phyloP scores from a whole-genome alignment of 2,888 invertebrate species.

The Ptychoptera albimana region DNA sequence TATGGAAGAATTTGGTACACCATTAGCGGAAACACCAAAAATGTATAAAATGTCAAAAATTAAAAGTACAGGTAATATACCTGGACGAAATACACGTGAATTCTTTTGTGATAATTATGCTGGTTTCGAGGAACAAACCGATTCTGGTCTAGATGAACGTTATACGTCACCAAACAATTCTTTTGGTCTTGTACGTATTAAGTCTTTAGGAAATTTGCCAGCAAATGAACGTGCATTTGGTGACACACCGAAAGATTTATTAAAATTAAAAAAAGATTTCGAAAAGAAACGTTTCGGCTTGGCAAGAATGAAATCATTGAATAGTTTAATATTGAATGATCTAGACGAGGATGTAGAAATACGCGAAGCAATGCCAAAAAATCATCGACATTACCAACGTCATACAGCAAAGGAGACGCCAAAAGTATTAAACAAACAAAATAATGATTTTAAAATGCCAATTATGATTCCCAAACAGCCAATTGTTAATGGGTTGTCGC shows the following conservation, averaged over 20 bases:
- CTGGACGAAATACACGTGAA: not conserved
- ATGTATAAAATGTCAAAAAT: slow-evolving; percentile 8
- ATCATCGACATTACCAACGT: not conserved
- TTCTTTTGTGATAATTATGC: not conserved
- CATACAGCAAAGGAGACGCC: not conserved
- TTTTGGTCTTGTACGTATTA: slow-evolving; percentile 17
- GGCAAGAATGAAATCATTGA: slow-evolving; percentile 21
- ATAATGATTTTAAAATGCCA: not conserved
- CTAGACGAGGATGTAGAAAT: slow-evolving; percentile 21
- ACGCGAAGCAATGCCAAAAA: slow-evolving; percentile 14
- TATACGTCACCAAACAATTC: slow-evolving; percentile 21
- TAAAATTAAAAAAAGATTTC: slow-evolving; percentile 9
- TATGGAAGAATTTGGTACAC: slow-evolving; percentile 26
- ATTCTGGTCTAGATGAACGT: slow-evolving; percentile 28
- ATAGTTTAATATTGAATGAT: slow-evolving; percentile 23
- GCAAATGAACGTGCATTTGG: slow-evolving; percentile 7
- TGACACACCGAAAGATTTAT: slow-evolving; percentile 9
- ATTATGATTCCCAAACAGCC: too few species aligned
- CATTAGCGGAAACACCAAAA: slow-evolving; percentile 22
- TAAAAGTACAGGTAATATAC: slow-evolving; percentile 5
- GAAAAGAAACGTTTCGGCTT: slow-evolving; percentile 7
- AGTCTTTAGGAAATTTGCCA: slow-evolving; percentile 29
- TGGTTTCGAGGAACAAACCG: slow-evolving; percentile 15
- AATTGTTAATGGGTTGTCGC: not conserved
- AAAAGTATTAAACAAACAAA: not conserved